Conservation (phyloP, 2,888 invertebrate genomes). For the Cantharis lateralis region DNA sequence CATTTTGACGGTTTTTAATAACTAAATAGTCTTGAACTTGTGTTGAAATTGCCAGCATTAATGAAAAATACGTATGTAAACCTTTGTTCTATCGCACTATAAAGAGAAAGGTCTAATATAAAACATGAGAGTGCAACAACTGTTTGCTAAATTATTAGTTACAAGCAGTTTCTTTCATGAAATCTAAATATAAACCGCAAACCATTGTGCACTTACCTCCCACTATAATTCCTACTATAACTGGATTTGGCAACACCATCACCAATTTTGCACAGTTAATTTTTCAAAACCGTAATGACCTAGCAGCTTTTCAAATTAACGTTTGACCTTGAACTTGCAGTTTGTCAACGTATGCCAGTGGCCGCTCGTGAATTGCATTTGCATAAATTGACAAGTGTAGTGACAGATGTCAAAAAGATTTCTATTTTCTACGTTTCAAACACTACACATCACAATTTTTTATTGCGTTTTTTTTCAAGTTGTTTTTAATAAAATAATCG, state of each 20-base stretch:
- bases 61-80: neutral
- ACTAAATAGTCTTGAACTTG: constrained; percentile 9
- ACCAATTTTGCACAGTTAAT: constrained; percentile 26
- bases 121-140: constrained; percentile 40
- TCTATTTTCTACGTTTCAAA: neutral
- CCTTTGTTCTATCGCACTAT: neutral
- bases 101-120: constrained; percentile 43
- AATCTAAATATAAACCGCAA: constrained; percentile 7
- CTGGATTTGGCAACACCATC: constrained; percentile 10
- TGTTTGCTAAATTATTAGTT: constrained; percentile 16
- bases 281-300: constrained; percentile 46
- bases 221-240: neutral
- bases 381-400: neutral
- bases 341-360: constrained; percentile 10
- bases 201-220: constrained; percentile 5
- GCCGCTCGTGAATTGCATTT: neutral
- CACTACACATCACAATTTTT: neutral
- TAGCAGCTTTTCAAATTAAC: constrained; percentile 47
- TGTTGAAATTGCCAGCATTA: constrained; percentile 14
- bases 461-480: neutral
- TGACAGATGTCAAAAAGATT: neutral
- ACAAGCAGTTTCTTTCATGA: constrained; percentile 4
- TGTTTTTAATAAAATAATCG: neutral
- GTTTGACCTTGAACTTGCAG: constrained; percentile 47
- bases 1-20: constrained; percentile 41